phyloP scores from a whole-genome alignment of 2,113 vertebrate species.

The Prolemur simus region DNA sequence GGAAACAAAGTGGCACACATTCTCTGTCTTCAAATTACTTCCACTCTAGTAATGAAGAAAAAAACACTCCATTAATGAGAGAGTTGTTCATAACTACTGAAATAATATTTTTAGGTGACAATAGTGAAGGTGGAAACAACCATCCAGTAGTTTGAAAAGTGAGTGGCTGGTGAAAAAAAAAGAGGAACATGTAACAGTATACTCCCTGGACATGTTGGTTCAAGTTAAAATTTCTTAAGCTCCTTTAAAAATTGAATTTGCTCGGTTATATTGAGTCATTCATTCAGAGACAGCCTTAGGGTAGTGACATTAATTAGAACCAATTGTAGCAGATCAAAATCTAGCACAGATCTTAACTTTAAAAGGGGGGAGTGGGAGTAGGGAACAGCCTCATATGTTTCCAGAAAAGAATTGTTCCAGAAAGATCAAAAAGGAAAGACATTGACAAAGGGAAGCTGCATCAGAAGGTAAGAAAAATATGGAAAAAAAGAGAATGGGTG shows the following conservation, averaged over 20 bases:
- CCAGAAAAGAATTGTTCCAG: conserved; percentile 48
- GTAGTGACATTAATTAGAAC: conserved; percentile 69
- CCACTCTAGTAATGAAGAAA: not conserved
- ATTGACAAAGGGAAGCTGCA: not conserved
- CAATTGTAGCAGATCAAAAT: conserved; percentile 55
- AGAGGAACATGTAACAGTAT: not conserved
- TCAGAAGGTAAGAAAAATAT: conserved; percentile 24
- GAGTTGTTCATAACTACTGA: conserved; percentile 30
- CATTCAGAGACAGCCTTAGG: conserved; percentile 61
- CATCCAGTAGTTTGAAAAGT: conserved; percentile 1
- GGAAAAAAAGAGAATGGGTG: not conserved
- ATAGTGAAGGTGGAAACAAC: not conserved
- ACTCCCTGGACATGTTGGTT: conserved; percentile 58
- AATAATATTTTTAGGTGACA: conserved; percentile 53
- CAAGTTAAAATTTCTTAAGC: conserved; percentile 62
- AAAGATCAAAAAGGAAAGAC: conserved; percentile 42
- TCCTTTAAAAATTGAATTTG: conserved; percentile 70
- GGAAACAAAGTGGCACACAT: not conserved
- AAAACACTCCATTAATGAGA: not conserved
- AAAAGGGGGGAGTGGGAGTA: not conserved
- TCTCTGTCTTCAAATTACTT: conserved; percentile 28
- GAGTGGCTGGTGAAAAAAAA: not conserved
- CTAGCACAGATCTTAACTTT: conserved; percentile 56
- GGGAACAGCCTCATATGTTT: not conserved
- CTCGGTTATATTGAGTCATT: conserved; percentile 65